These are phyloP conservation scores for Raphicerus campestris DNA, from an alignment of 2,113 vertebrate genomes.

Conservation along the genomic window DNA sequence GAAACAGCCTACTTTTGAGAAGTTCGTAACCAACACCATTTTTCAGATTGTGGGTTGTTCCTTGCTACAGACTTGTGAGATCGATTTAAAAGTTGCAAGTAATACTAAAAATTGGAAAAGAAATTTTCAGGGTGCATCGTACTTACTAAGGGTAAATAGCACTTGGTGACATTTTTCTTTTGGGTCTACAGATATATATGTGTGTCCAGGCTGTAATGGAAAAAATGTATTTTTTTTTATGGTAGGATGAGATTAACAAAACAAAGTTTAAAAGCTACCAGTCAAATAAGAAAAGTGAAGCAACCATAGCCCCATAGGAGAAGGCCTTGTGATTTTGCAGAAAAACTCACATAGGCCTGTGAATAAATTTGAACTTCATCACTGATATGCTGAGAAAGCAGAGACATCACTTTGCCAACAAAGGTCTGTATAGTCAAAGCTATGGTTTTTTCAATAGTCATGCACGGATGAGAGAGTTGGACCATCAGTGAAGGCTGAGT, in stretches of 20 bases:
- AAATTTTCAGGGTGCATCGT: background rate
- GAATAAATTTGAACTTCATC: background rate
- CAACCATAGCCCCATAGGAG: accelerated
- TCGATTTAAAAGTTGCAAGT: background rate
- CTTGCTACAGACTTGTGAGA: background rate
- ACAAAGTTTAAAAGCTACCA: slow-evolving; percentile 18
- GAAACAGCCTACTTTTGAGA: background rate
- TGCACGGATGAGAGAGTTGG: background rate
- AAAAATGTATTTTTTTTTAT: background rate
- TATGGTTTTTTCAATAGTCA: background rate
- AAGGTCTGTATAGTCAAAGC: background rate
- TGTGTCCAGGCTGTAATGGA: background rate
- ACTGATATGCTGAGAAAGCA: background rate
- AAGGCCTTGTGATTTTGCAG: background rate
- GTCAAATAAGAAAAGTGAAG: background rate
- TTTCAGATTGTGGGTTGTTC: background rate
- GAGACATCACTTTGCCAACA: background rate
- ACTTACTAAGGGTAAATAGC: background rate
- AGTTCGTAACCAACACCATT: background rate
- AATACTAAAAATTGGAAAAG: background rate
- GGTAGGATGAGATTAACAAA: background rate
- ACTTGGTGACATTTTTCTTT: slow-evolving; percentile 17
- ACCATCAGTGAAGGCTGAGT: background rate
- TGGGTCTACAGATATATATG: background rate
- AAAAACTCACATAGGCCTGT: background rate